Evolutionary conservation across 2,888 invertebrate genomes (phyloP), one percentile per base, ranked within the genome.

Genomic region (Rutpela maculata): DNA sequence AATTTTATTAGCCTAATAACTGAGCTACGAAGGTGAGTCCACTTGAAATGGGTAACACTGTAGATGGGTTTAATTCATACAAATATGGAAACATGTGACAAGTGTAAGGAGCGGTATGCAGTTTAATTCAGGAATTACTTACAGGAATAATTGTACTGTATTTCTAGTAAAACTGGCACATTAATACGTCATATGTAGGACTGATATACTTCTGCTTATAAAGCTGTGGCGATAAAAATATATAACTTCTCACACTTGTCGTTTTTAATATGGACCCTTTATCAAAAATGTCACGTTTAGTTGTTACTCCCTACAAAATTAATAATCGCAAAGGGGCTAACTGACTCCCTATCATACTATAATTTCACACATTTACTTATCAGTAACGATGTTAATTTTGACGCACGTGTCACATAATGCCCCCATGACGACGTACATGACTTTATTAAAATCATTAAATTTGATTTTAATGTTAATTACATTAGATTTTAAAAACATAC

Each of bases 321-420:
- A 72, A 63, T 72, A 76, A 78, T 78, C 59, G 65, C 15, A 66
- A 72, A 56, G 77, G 80, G 80, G 74, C 77, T 38, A 65, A 69
- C 74, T 65, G 55, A 59, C 76, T 73, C 72, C 60, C 79, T 38
- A 60, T 71, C 56, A 57, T 70, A 18, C 63, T 62, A 71, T 55
- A 76, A 68, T 80, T 80, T 79, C 78, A 76, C 77, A 76, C 80
- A 76, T 73, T 80, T 69, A 74, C 22, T 73, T 76, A 75, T 70
- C 74, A 55, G 66, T 75, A 80, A 80, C 73, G 77, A 80, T 76
- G 80, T 76, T 79, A 80, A 80, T 80, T 75, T 78, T 76, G 71
- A 11, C 66, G 76, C 78, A 78, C 80, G 78, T 77, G 78, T 62
- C 78, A 59, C 59, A 59, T 18, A 63, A 22, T 12, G 17, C 22